Evolutionary conservation across 2,113 vertebrate species (phyloP).

Genomic region (Mastomys coucha): DNA sequence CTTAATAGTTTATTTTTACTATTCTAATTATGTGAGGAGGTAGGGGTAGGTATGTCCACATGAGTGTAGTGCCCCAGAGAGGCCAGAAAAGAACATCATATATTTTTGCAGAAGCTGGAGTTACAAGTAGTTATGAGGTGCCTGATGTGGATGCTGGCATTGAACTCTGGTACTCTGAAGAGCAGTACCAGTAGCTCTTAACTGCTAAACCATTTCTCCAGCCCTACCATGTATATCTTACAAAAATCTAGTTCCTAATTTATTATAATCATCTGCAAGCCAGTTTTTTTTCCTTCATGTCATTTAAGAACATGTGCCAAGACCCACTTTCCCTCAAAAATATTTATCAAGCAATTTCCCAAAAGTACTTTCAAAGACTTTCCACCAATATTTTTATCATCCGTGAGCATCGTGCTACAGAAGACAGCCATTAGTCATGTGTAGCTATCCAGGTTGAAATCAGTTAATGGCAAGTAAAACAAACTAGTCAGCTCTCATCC

Average conservation of each 20-base stretch:
- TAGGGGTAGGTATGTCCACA: neutral
- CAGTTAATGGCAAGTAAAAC: neutral
- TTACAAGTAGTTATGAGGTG: neutral
- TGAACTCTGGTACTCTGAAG: neutral
- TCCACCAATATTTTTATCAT: slow-evolving; percentile 5
- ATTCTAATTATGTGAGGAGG: neutral
- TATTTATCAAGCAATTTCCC: neutral
- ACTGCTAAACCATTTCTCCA: neutral
- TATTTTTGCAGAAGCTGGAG: neutral
- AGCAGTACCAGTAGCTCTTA: neutral
- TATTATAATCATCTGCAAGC: neutral
- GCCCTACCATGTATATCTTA: neutral
- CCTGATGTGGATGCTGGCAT: neutral
- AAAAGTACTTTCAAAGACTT: neutral
- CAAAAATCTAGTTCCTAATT: neutral
- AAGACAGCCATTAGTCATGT: neutral
- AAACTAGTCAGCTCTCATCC: neutral
- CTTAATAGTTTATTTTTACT: neutral
- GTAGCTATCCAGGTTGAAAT: neutral
- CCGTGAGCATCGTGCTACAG: neutral
- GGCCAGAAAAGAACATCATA: neutral
- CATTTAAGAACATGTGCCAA: neutral
- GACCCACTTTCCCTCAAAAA: neutral
- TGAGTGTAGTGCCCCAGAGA: neutral
- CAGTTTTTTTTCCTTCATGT: neutral